Conservation (phyloP, 2,113 vertebrate genomes). For the Setophaga coronata region DNA sequence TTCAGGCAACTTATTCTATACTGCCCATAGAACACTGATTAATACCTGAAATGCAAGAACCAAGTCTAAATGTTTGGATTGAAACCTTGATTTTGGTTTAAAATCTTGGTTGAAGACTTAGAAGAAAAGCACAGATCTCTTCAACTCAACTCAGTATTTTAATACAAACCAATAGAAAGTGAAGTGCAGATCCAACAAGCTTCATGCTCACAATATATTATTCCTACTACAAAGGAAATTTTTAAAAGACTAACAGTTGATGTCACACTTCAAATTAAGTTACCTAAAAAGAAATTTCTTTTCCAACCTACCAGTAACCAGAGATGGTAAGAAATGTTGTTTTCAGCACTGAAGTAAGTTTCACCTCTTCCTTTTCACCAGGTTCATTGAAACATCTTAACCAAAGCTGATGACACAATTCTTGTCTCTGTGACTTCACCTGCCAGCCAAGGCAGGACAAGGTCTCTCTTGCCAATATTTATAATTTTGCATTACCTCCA, state of each 20-base stretch:
- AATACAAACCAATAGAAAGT: background rate
- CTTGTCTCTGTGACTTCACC: background rate
- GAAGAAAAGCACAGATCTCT: background rate
- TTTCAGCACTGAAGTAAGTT: background rate
- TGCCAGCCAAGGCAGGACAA: background rate
- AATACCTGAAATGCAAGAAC: background rate
- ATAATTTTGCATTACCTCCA: slow-evolving; percentile 21
- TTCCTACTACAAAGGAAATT: background rate
- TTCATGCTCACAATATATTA: background rate
- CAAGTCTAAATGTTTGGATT: background rate
- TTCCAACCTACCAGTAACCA: background rate
- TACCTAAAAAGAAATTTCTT: background rate
- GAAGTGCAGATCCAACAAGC: background rate
- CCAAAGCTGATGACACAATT: background rate
- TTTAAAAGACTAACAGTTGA: background rate
- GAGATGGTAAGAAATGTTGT: background rate
- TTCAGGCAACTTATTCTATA: background rate
- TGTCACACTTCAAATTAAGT: background rate
- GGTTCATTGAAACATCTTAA: background rate
- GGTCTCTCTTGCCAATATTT: background rate
- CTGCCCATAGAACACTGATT: rapidly evolving
- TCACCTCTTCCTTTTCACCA: background rate
- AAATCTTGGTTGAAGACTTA: background rate
- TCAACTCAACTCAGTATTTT: background rate
- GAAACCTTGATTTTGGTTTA: background rate